Base-by-base conservation (phyloP, 2,888 invertebrate species). In the Caenorhabditis sp. region DNA sequence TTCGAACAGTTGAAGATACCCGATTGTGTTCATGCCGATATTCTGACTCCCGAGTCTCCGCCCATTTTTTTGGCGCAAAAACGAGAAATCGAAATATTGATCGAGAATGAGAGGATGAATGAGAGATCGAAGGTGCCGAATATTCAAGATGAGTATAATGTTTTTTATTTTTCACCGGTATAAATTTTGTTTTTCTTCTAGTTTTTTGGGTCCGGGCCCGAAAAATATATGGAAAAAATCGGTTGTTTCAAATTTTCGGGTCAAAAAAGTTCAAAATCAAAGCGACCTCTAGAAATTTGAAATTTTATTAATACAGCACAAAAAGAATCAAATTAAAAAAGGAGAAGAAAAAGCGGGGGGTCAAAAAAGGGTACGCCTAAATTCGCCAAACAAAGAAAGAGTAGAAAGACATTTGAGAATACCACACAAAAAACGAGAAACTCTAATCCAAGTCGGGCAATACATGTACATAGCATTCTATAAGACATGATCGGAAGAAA, bases 1-100 rank as follows among this genome's bases (percentile, higher is more conserved):
- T 58, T 58, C 14, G 17, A 36, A 27, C 36, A 58, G 8, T 27
- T 58, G 57, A 58, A 58, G 4, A 58, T 58, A n/a, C 8, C n/a
- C 4, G 36, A 58, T 5, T 36, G 36, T 36, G 36, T 58, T 8
- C 5, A 58, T 58, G 26, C 23, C 14, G 27, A 27, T 5, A 23
- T 55, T 26, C 17, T 55, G 4, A 21, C 31, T 21, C 5, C 24
- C 1, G 57, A 58, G 3, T 17, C 57, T 36, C 57, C 57, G 17
- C 12, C 17, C 2, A 10, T 43, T 12, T 43, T 43, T 14, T 43
- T 17, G 6, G 43, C 43, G 12, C 43, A 43, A 43, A 43, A 43
- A 43, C 5, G 43, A 43, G 43, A 43, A 43, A 6, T 43, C 43
- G 43, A 43, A 43, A 43, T 43, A 43, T 12, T 43, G 17, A 17